These are phyloP conservation scores for Drosophila obscura DNA, from an alignment of 1,140 invertebrate species.

Conservation along the genomic window DNA sequence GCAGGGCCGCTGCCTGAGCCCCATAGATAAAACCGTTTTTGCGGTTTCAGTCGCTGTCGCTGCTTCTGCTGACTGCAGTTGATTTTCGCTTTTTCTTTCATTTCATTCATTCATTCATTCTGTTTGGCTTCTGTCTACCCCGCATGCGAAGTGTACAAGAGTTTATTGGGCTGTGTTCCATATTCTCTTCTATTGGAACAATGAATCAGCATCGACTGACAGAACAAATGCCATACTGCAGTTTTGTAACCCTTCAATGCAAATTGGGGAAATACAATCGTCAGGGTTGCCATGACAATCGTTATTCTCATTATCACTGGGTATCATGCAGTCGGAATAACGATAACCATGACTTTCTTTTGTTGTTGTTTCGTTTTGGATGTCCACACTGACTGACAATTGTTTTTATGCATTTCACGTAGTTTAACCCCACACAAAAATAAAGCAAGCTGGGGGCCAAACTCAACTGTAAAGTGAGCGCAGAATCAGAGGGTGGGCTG, in stretches of 20 bases:
- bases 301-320: too few relatives aligned
- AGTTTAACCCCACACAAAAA: conserved; percentile 65
- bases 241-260: too few relatives aligned
- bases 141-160: too few relatives aligned
- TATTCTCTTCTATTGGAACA: too few relatives aligned
- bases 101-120: conserved; percentile 54
- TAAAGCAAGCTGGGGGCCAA: conserved; percentile 17
- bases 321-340: too few relatives aligned
- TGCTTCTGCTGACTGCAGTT: conserved; percentile 43
- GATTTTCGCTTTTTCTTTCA: conserved; percentile 51
- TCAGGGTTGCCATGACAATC: too few relatives aligned
- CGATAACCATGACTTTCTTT: not conserved
- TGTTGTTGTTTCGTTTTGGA: too few relatives aligned
- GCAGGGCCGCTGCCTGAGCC: conserved; percentile 38
- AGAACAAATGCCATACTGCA: too few relatives aligned
- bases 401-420: conserved; percentile 82
- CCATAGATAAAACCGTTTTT: conserved; percentile 71
- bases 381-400: conserved; percentile 53
- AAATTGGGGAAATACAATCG: too few relatives aligned
- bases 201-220: too few relatives aligned
- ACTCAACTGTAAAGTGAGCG: conserved; percentile 48
- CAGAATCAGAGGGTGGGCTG: conserved; percentile 34
- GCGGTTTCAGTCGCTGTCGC: conserved; percentile 47
- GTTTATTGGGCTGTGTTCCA: too few relatives aligned
- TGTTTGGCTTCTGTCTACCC: conserved; percentile 25